A percentile compares a stretch with the other conserved stretches of the same genome.
phyloP scores from a whole-genome alignment of 2,113 vertebrate genomes.

The Osmerus eperlanus region DNA sequence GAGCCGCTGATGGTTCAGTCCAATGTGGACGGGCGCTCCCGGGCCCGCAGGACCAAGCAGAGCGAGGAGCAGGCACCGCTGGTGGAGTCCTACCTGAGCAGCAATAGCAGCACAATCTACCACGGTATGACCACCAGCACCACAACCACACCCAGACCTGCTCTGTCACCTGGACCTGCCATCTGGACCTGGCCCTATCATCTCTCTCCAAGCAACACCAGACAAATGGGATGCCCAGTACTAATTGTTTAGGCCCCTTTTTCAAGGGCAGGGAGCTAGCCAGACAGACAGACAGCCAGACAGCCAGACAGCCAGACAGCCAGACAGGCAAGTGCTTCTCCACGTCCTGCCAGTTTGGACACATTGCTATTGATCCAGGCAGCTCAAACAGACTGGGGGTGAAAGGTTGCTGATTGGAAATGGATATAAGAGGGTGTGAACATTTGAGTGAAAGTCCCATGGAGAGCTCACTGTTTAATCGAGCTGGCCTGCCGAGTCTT shows the following conservation, averaged over 20 bases:
- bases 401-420: conserved; percentile 27
- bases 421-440: conserved; percentile 22
- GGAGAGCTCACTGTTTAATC: conserved; percentile 12
- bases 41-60: conserved; percentile 84
- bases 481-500: conserved; percentile 22
- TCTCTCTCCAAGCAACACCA: neutral
- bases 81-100: conserved; percentile 95
- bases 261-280: conserved; percentile 9
- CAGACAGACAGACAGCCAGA: conserved; percentile 3
- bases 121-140: conserved; percentile 74
- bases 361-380: conserved; percentile 16
- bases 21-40: conserved; percentile 86
- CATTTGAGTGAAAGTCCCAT: conserved; percentile 10
- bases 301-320: neutral
- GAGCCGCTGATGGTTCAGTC: conserved; percentile 98
- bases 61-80: conserved; percentile 95
- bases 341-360: conserved; percentile 1
- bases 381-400: conserved; percentile 9
- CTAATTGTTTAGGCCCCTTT: neutral
- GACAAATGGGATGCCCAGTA: neutral
- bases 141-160: neutral
- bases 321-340: conserved; percentile 12
- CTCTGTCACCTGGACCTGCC: neutral
- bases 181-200: neutral
- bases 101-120: conserved; percentile 93